phyloP scores from a whole-genome alignment of 2,797 vertebrate species.

The Rhinatrema bivittatum region DNA sequence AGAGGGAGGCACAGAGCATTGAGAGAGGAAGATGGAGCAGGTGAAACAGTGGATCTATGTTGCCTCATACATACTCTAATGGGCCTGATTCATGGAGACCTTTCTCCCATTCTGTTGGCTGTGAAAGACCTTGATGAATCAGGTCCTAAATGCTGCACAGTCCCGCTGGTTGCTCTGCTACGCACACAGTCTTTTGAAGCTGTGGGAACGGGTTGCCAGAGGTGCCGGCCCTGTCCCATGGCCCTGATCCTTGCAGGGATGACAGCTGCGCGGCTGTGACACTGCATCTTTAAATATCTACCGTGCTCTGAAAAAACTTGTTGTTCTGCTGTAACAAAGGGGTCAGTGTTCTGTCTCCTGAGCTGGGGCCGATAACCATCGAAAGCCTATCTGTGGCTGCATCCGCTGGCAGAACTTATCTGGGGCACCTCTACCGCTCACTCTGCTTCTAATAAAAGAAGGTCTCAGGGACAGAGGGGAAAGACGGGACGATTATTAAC shows the following conservation, averaged over 20 bases:
- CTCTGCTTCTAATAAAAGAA: conserved; percentile 15
- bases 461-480: background rate
- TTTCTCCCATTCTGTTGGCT: too few relatives aligned
- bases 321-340: conserved; percentile 78
- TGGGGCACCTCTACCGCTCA: conserved; percentile 26
- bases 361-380: conserved; percentile 71
- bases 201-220: background rate
- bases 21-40: too few relatives aligned
- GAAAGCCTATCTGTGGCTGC: conserved; percentile 68
- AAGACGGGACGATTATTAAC: too few relatives aligned
- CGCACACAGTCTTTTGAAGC: background rate
- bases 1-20: too few relatives aligned
- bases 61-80: too few relatives aligned
- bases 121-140: too few relatives aligned
- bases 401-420: conserved; percentile 49
- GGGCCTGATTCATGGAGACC: too few relatives aligned
- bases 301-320: conserved; percentile 15
- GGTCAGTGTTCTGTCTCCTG: conserved; percentile 70
- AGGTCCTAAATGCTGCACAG: too few relatives aligned
- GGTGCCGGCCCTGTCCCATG: background rate
- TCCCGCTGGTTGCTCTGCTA: too few relatives aligned
- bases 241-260: background rate
- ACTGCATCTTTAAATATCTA: background rate
- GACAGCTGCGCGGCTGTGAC: background rate
- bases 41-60: too few relatives aligned